Evolutionary conservation across 1,140 invertebrate species (phyloP), one percentile per base, ranked within the genome.

Genomic region (Cydia fagiglandana): DNA sequence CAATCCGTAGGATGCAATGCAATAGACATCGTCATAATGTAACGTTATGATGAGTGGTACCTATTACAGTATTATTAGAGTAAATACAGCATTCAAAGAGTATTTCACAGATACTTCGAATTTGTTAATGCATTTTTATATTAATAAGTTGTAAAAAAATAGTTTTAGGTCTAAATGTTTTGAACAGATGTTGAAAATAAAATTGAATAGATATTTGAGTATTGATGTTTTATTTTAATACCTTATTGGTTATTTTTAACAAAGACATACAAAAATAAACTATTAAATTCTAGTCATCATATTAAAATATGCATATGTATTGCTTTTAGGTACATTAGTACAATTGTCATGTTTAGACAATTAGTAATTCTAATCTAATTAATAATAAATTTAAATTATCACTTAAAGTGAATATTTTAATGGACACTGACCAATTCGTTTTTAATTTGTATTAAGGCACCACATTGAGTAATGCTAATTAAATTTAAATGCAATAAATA

Each of bases 101-200:
- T 86, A 86, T 86, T 73, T 77, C 28, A 73, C 73, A 10, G 75
- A 86, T 86, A 86, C 80, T 86, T 75, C 84, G 34, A 84, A 79
- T 83, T 86, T 85, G 85, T 73, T 47, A 84, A 84, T 84, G 80
- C 83, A 64, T 74, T 47, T 73, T 50, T 64, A 17, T 41, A 66
- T 53, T 56, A 2, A 61, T 70, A 70, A 70, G 66, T 17, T 70
- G 66, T 70, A n/a, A 24, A 53, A 53, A 30, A 7, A 45, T 41
- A 41, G 34, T n/a, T 24, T 45, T 70, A 70, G n/a, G 66, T 17
- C 20, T 70, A 70, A 66, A 66, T 66, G n/a, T 70, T 70, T 70
- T 70, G 34, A 70, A 38, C 10, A 34, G 56, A 41, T 70, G 34
- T 41, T 70, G 34, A 38, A 73, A 73, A 47, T 73, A 28, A 73